Conservation (phyloP, 2,888 invertebrate genomes). For the Fragum fragum region DNA sequence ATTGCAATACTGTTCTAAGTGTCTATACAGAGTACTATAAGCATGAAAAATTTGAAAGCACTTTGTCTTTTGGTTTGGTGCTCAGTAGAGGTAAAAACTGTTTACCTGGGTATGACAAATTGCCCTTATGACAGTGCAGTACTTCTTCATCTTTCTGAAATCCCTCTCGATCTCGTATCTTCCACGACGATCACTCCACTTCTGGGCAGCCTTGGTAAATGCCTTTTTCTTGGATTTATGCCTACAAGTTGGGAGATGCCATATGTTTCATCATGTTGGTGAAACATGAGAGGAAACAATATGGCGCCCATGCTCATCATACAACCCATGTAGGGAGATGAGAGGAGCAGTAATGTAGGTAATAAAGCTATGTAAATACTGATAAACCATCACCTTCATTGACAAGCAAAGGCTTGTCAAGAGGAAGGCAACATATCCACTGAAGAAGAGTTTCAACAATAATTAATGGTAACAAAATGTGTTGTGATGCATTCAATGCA, state of each 20-base stretch:
- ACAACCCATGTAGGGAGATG: constrained; percentile 36
- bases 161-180: constrained; percentile 98
- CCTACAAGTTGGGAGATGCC: constrained; percentile 89
- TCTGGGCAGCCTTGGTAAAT: constrained; percentile 98
- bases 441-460: too few relatives aligned
- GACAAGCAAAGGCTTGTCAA: constrained; percentile 35
- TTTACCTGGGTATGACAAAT: constrained; percentile 98
- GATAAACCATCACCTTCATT: constrained; percentile 42
- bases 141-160: constrained; percentile 98
- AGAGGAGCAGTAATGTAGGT: constrained; percentile 64
- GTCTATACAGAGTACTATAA: too few relatives aligned
- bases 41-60: too few relatives aligned
- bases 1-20: too few relatives aligned
- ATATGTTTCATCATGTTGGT: constrained; percentile 67
- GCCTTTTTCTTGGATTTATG: constrained; percentile 99
- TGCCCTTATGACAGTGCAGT: constrained; percentile 98
- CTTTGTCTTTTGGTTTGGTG: too few relatives aligned
- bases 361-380: neutral
- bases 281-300: constrained; percentile 56
- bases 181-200: constrained; percentile 99
- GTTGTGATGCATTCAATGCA: too few relatives aligned
- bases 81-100: too few relatives aligned
- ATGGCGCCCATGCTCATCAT: constrained; percentile 60
- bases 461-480: too few relatives aligned
- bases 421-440: constrained; percentile 37